These are phyloP conservation scores for Prorops nasuta DNA, from an alignment of 1,140 invertebrate species.

Conservation along the genomic window DNA sequence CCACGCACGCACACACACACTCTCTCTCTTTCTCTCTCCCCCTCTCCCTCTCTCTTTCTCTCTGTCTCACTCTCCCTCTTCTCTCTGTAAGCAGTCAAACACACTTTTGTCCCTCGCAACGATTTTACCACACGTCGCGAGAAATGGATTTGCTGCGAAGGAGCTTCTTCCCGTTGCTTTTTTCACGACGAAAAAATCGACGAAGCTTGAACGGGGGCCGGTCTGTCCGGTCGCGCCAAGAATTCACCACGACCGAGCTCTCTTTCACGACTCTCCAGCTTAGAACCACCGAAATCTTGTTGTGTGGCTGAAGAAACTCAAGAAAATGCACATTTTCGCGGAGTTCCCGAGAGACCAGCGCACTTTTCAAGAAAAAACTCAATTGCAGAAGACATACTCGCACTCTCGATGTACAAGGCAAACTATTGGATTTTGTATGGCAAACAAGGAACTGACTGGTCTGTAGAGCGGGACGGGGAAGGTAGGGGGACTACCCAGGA, in stretches of 20 bases:
- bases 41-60: constrained; percentile 6
- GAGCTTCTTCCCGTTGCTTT: background rate
- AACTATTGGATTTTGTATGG: constrained; percentile 60
- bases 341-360: background rate
- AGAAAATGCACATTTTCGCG: constrained; percentile 30
- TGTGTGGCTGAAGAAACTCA: constrained; percentile 25
- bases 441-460: constrained; percentile 58
- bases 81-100: background rate
- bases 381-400: constrained; percentile 40
- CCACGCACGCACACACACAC: background rate
- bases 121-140: background rate
- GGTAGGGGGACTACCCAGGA: constrained; percentile 22
- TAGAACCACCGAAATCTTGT: constrained; percentile 28
- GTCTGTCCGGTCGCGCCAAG: constrained; percentile 31
- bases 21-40: constrained; percentile 4
- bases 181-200: constrained; percentile 29
- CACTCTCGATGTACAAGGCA: constrained; percentile 49
- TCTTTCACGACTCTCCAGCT: background rate
- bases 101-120: constrained; percentile 5
- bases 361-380: constrained; percentile 15
- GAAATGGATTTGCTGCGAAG: constrained; percentile 2
- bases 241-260: background rate
- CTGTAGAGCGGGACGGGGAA: constrained; percentile 44
- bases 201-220: constrained; percentile 34
- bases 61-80: background rate